Base-by-base conservation (phyloP, 2,113 vertebrate genomes). In the Gavialis gangeticus region DNA sequence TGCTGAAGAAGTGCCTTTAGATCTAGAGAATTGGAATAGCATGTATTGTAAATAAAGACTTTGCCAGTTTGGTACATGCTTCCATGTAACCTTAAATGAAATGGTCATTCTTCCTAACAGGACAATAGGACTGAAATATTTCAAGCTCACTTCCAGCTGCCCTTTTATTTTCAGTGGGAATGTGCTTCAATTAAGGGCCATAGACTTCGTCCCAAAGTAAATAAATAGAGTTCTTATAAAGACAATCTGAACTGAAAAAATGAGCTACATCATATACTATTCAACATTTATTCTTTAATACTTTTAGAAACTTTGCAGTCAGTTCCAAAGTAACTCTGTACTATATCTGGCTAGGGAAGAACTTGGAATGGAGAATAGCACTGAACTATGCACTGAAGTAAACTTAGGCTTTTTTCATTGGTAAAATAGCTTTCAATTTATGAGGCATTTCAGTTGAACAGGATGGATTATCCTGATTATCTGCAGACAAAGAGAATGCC, bases 11-110 rank as follows among this genome's bases (percentile, higher is more conserved):
- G 55, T 4, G 17, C 86, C 94, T 58, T 58, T 76, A 34, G 92
- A 82, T 80, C 18, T 34, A 62, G 62, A 60, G 95, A 89, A n/a
- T 94, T 54, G 14, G 94, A 95, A 85, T 63, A 71, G 13, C 76
- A 27, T 80, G 15, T 58, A 77, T 87, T 82, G 24, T 87, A 88
- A 77, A 82, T 14, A 95, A 91, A 88, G 63, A 95, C 94, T 94
- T 76, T 90, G 30, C 58, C 87, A 90, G 28, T 77, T 95, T 97
- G 93, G 82, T 90, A 93, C 55, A 79, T 73, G 24, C 24, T 82
- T 56, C 25, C 9, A 8, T 13, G 5, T 78, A 96, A 93, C 82
- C 21, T 95, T 97, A 96, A 97, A 95, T 84, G 78, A 91, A 46
- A 92, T 90, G 1, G 27, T 86, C 92, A 83, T 90, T 93, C 91